Evolutionary conservation across 1,140 invertebrate genomes (phyloP), one percentile per base, ranked within the genome.

Genomic region (Leptoteleia sp.): DNA sequence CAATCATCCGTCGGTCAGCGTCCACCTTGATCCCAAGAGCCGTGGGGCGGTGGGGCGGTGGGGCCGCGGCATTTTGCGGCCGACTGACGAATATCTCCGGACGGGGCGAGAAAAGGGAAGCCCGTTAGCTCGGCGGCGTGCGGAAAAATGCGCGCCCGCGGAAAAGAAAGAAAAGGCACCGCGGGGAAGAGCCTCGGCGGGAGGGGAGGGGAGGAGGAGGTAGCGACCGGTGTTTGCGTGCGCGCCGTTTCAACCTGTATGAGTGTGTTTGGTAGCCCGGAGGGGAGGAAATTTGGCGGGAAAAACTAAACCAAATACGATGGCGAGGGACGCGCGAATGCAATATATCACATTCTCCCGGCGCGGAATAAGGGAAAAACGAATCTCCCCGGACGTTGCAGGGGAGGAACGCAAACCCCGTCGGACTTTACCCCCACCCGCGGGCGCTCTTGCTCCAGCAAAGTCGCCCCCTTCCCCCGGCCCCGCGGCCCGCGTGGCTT

Each of bases 251-350:
- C 17, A n/a, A n/a, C 12, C 52, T 15, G 27, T 17, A 16, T 15
- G 9, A 15, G 25, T 11, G 19, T 13, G 33, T n/a, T 61, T 37
- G 64, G 27, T 68, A 52, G 72, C 65, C 73, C 50, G 35, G 42
- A 77, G 71, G 76, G 47, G 67, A 71, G 64, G 75, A 73, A 82
- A 87, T 89, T 88, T 87, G 85, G 87, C 88, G 88, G 87, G 88
- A 88, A 89, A 89, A 88, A 87, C 82, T 83, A 85, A 88, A 87
- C 83, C 84, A 85, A 88, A 88, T 80, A 85, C 72, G 75, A 80
- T 73, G 81, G 81, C 76, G 70, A 82, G 77, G 81, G 81, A 81
- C 81, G 83, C 82, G 81, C n/a, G 75, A 76, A 71, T 77, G 85
- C 83, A 81, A 89, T 89, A 86, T 82, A 88, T 89, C 85, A 88